Conservation (phyloP, 2,113 vertebrate species). For the Laticauda colubrina region DNA sequence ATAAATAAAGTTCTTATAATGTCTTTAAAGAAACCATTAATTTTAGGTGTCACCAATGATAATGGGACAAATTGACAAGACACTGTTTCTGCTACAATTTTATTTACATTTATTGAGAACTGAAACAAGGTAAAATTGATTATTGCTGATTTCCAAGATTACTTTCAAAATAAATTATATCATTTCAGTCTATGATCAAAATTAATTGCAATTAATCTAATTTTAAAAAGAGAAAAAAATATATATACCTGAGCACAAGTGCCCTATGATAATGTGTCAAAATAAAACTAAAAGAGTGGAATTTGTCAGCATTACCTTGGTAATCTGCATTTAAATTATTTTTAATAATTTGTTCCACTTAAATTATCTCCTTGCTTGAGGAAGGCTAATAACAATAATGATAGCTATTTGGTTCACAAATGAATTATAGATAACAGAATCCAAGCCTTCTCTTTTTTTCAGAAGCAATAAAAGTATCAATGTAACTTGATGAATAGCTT, state of each 20-base stretch:
- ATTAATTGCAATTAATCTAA: slow-evolving; percentile 2
- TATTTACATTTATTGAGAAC: background rate
- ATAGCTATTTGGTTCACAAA: background rate
- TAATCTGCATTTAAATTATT: slow-evolving; percentile 28
- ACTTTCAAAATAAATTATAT: background rate
- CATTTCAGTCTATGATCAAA: background rate
- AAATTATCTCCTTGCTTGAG: slow-evolving; percentile 16
- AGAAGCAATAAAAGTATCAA: background rate
- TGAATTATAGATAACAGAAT: slow-evolving; percentile 2
- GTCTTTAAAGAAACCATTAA: background rate
- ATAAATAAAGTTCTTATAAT: background rate
- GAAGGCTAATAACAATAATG: slow-evolving; percentile 32
- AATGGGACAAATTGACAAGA: background rate
- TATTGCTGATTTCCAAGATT: background rate
- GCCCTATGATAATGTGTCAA: slow-evolving; percentile 3
- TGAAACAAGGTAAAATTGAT: background rate
- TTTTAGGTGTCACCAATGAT: background rate
- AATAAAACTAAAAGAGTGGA: slow-evolving; percentile 22
- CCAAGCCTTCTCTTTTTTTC: slow-evolving; percentile 31
- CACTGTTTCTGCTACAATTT: background rate
- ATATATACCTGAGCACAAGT: background rate
- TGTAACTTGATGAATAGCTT: background rate
- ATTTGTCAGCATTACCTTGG: background rate
- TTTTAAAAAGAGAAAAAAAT: background rate
- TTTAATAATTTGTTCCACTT: slow-evolving; percentile 36